Percentiles rank a stretch among this genome's conserved stretches.
phyloP scores from a whole-genome alignment of 2,113 vertebrate species.

The Pomatostomus ruficeps region DNA sequence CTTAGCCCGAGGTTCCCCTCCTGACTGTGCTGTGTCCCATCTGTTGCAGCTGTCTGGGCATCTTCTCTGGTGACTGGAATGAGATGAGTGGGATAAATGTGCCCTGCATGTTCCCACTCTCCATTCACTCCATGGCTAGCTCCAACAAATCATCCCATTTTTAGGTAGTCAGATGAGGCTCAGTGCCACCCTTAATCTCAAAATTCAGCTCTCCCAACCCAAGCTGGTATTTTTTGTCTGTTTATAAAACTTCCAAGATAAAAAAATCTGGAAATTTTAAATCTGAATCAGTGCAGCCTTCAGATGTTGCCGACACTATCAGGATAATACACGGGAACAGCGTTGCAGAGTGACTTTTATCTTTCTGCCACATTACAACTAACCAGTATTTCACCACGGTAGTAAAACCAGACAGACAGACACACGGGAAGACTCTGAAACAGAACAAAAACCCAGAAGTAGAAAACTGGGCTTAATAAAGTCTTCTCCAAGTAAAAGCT shows the following conservation, averaged over 20 bases:
- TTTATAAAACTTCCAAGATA: not conserved
- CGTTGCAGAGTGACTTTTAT: not conserved
- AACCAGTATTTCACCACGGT: not conserved
- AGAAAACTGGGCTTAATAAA: conserved; percentile 1
- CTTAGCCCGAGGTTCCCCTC: not conserved
- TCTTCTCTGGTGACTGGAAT: not conserved
- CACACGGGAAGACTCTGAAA: not conserved
- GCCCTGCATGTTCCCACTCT: not conserved
- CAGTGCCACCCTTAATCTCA: not conserved
- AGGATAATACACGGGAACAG: not conserved
- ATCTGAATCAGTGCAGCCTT: not conserved
- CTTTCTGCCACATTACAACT: not conserved
- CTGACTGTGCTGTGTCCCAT: not conserved
- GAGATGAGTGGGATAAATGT: not conserved
- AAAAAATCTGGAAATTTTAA: not conserved
- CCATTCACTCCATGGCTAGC: not conserved
- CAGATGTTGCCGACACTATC: not conserved
- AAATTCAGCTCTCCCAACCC: not conserved
- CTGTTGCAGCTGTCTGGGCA: not conserved
- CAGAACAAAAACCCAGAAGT: not conserved
- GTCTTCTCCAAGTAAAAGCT: not conserved
- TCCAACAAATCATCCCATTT: not conserved
- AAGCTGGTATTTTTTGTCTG: not conserved
- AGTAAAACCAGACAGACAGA: not conserved
- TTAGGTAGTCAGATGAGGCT: not conserved